Evolutionary conservation across 2,888 invertebrate genomes (phyloP), one percentile per base, ranked within the genome.

Genomic region (Empis stercorea): DNA sequence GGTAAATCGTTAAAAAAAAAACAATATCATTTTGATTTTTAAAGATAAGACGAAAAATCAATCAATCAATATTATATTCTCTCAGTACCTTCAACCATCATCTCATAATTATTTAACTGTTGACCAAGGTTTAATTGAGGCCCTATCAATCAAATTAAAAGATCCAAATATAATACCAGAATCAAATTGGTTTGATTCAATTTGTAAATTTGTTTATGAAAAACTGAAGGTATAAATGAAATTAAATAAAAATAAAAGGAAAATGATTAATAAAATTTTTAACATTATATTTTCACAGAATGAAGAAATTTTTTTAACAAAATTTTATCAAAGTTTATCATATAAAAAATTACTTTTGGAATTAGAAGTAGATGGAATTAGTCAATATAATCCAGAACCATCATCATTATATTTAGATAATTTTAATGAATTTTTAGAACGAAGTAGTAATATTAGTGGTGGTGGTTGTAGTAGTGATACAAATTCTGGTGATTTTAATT

Each of bases 181-280:
- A 17, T 42, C 42, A 6, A 43, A 43, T 23, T 57, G 57, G 57
- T 56, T 57, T 36, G 57, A 57, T 30, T 56, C 56, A 13, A 57
- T 57, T 14, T 54, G 54, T 20, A 56, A 57, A 49, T 57, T 50
- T 42, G 52, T 57, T 11, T 57, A 56, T 17, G 57, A 56, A 41
- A 57, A 57, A 45, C 39, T 57, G 10, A 57, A 57, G 43, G 54
- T 54, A n/a, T 34, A n/a, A n/a, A n/a, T 34, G 4, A 3, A 30
- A 30, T n/a, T n/a, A 47, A 43, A 47, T 32, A 13, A 2, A 14
- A 40, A 20, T 13, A 30, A 23, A 4, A 30, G 10, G 3, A 13
- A 10, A 13, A 32, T 9, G n/a, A n/a, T n/a, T n/a, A n/a, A n/a
- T n/a, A n/a, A n/a, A n/a, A 34, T 30, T 44, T 20, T 23, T 15